Evolutionary conservation across 2,888 invertebrate species (phyloP).

Genomic region (Drosophila kambysellisi): DNA sequence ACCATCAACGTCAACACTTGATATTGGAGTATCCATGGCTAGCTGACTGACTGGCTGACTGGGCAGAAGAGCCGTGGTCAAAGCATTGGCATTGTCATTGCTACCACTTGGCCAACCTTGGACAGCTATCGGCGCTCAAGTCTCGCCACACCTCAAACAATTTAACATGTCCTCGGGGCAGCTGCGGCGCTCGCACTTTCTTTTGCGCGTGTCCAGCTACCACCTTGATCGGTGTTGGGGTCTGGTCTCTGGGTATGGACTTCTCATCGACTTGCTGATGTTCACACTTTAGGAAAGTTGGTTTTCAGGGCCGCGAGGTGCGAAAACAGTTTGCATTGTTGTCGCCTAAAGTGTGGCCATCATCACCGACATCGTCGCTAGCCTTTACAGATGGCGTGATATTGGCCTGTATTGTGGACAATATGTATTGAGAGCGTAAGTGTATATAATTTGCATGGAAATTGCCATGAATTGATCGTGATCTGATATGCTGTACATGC

Average conservation of each 20-base stretch:
- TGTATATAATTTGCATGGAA: conserved; percentile 79
- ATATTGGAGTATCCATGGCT: conserved; percentile 10
- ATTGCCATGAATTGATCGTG: conserved; percentile 57
- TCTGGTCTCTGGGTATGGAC: neutral
- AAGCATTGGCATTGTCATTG: conserved; percentile 59
- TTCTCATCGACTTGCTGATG: conserved; percentile 53
- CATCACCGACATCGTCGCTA: conserved; percentile 50
- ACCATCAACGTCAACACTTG: conserved; percentile 63
- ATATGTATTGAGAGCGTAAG: conserved; percentile 55
- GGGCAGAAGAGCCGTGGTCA: conserved; percentile 4
- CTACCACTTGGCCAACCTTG: conserved; percentile 34
- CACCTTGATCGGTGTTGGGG: conserved; percentile 1
- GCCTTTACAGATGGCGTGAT: conserved; percentile 7
- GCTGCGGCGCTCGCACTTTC: conserved; percentile 68
- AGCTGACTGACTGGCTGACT: neutral
- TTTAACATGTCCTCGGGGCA: conserved; percentile 68
- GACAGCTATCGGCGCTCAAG: conserved; percentile 52
- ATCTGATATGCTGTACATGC: conserved; percentile 67
- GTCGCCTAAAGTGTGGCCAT: conserved; percentile 78
- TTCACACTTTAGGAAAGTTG: conserved; percentile 81
- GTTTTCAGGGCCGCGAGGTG: conserved; percentile 75
- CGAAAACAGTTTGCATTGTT: conserved; percentile 71
- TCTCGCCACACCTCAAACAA: conserved; percentile 66
- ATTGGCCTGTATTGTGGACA: conserved; percentile 49
- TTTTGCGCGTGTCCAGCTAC: conserved; percentile 75